phyloP scores from a whole-genome alignment of 1,140 invertebrate genomes.

The Theocolax elegans region DNA sequence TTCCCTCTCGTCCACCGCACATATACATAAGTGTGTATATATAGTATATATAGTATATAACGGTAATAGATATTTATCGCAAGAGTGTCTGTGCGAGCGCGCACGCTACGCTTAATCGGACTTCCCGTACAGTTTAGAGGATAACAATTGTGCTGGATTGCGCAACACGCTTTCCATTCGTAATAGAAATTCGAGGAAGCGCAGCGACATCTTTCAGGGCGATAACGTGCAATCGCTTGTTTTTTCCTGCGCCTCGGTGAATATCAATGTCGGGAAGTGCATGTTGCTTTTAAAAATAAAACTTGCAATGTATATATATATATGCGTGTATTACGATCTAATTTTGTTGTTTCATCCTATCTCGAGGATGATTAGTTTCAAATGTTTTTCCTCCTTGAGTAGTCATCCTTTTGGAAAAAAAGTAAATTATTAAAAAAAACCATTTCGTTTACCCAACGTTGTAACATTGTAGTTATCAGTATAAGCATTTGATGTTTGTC shows the following conservation, averaged over 20 bases:
- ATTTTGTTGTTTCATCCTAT: no score
- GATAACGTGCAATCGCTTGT: slow-evolving; percentile 16
- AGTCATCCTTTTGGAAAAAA: no score
- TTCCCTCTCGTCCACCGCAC: neutral
- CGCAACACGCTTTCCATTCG: slow-evolving; percentile 14
- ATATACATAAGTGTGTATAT: no score
- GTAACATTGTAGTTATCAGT: no score
- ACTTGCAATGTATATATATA: no score
- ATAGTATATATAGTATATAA: neutral
- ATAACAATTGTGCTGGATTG: slow-evolving; percentile 26
- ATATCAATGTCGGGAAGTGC: neutral
- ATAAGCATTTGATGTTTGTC: no score
- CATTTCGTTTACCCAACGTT: no score
- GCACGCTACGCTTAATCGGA: slow-evolving; percentile 22
- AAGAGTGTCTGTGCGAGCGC: neutral
- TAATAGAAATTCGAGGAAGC: slow-evolving; percentile 4
- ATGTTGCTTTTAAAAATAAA: slow-evolving; percentile 4
- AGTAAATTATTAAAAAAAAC: no score
- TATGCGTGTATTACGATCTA: no score
- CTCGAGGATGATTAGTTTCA: no score
- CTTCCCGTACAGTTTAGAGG: slow-evolving; percentile 15
- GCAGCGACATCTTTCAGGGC: slow-evolving; percentile 17
- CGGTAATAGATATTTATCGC: slow-evolving; percentile 27
- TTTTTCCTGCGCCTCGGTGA: slow-evolving; percentile 1
- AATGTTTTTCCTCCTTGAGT: no score